Base-by-base conservation (phyloP, 2,113 vertebrate species). In the Xyrauchen texanus region DNA sequence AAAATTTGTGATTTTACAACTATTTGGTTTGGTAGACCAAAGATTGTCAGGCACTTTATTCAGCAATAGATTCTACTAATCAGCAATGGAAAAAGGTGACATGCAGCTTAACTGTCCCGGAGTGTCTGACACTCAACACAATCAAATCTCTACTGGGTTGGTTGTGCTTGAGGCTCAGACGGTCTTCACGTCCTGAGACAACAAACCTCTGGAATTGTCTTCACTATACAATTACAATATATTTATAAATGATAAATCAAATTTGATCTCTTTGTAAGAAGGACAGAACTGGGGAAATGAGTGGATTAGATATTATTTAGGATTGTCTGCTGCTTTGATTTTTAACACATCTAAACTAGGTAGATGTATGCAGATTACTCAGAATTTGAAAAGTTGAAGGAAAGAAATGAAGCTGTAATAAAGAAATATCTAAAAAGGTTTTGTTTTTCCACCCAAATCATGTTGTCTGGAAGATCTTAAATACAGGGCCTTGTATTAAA, bases 401-500 rank as follows among this genome's bases (percentile, higher is more conserved):
- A 34, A 34, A 34, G 21, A 34, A 34, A 34, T 34, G 21, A 34
- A 34, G 21, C 21, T 34, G 21, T 34, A 34, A 34, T 34, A 1
- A 34, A 51, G 65, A 47, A 66, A 57, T 79, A 45, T 10, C 21
- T 34, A 34, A 34, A 34, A 34, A 70, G 11, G 44, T 15, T 16
- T 75, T 57, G 13, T 76, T 62, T 67, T 16, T 44, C 51, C 52
- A 55, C 47, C 51, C n/a, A 65, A 9, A 7, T 45, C 69, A 64
- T 78, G 75, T 76, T 62, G 71, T 87, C 83, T 77, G 84, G 85
- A 65, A 84, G 77, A 87, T 79, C 84, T 74, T 87, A 85, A 89
- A 86, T 89, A 86, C 88, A 85, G 90, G 92, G 92, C 90, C 90
- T 92, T 92, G 84, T 85, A 79, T 85, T 81, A 86, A 83, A 87